Conservation (phyloP, 2,888 invertebrate genomes). For the Beris morrisii region DNA sequence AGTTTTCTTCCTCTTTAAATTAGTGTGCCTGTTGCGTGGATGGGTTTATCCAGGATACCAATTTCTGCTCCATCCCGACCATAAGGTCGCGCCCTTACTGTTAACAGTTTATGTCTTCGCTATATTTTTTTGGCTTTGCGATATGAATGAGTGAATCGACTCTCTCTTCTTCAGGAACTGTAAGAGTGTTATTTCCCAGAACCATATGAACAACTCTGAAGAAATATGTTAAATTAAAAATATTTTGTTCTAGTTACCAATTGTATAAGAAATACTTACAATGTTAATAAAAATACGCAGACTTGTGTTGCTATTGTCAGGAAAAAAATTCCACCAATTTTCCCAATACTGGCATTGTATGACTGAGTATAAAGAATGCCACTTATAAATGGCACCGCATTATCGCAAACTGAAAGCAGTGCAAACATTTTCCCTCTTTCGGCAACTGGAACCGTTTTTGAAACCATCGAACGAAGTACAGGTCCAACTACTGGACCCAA, state of each 20-base stretch:
- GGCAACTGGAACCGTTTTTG: conserved; percentile 70
- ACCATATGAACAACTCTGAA: conserved; percentile 53
- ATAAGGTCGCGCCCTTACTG: no score
- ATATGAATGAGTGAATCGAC: conserved; percentile 44
- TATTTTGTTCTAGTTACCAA: background rate
- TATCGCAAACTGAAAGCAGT: conserved; percentile 77
- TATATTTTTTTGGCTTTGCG: conserved; percentile 7
- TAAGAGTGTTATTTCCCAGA: conserved; percentile 48
- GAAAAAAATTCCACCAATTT: conserved; percentile 68
- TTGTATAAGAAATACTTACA: conserved; percentile 62
- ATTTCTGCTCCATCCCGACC: no score
- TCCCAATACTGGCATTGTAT: conserved; percentile 68
- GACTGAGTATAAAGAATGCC: conserved; percentile 71
- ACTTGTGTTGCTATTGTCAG: conserved; percentile 72
- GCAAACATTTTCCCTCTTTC: conserved; percentile 82
- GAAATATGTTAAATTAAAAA: conserved; percentile 21
- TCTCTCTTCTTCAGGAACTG: conserved; percentile 48
- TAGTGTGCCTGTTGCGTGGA: no score
- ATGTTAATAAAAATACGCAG: conserved; percentile 64
- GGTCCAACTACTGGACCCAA: conserved; percentile 78
- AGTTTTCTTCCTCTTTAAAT: no score
- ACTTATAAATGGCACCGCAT: conserved; percentile 75
- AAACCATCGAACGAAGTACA: conserved; percentile 78
- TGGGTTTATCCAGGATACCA: no score
- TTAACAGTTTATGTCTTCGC: no score